Percentiles rank a stretch among this genome's conserved stretches.
phyloP scores from a whole-genome alignment of 1,140 invertebrate species.

The Globodera ellingtonae region DNA sequence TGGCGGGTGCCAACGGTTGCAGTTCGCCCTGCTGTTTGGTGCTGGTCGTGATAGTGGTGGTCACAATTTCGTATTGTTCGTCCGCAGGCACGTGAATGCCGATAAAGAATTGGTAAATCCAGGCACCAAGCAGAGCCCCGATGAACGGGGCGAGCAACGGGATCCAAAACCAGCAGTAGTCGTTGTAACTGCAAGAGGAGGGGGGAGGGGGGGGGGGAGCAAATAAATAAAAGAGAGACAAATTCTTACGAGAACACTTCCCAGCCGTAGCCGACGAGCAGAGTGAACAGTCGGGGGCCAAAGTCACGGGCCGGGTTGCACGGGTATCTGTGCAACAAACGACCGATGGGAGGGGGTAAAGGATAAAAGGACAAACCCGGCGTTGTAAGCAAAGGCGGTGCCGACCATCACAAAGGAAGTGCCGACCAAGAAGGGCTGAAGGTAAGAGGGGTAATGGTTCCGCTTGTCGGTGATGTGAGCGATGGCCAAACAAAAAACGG shows the following conservation, averaged over 20 bases:
- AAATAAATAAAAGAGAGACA: slow-evolving; percentile 67
- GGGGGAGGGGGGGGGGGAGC: slow-evolving; percentile 68
- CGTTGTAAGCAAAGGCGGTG: slow-evolving; percentile 67
- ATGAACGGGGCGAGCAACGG: slow-evolving; percentile 60
- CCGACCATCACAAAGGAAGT: slow-evolving; percentile 62
- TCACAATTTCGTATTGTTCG: slow-evolving; percentile 49
- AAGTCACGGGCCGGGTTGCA: slow-evolving; percentile 73
- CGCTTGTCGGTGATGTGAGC: slow-evolving; percentile 52
- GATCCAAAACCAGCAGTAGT: slow-evolving; percentile 68
- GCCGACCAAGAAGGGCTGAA: slow-evolving; percentile 45
- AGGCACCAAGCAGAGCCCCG: slow-evolving; percentile 47
- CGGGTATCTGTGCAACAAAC: slow-evolving; percentile 70
- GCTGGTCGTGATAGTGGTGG: slow-evolving; percentile 35
- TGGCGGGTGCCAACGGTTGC: slow-evolving; percentile 32
- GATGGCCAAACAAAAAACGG: slow-evolving; percentile 57
- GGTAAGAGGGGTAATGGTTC: slow-evolving; percentile 64
- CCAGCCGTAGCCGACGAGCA: slow-evolving; percentile 69
- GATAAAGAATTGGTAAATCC: slow-evolving; percentile 51
- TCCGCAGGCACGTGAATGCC: slow-evolving; percentile 48
- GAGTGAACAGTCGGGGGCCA: slow-evolving; percentile 70
- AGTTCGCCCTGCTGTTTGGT: slow-evolving; percentile 30
- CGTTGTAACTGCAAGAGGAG: slow-evolving; percentile 42
- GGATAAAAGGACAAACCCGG: slow-evolving; percentile 65
- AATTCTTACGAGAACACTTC: slow-evolving; percentile 67
- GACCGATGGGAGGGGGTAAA: background rate